Base-by-base conservation (phyloP, 1,140 invertebrate genomes). In the Formica selysi region DNA sequence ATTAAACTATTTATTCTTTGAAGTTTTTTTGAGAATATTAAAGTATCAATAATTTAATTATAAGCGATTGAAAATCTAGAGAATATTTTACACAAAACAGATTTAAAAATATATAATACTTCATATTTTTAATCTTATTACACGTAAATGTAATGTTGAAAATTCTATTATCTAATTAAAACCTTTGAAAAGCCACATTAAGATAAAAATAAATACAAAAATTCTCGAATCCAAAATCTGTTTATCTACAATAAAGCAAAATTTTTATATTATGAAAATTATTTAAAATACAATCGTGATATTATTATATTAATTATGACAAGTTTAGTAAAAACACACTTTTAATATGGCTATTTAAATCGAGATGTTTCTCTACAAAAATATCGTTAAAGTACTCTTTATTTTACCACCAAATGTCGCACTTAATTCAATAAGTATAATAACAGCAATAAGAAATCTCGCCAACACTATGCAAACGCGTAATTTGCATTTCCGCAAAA, bases 401-500 rank as follows among this genome's bases (percentile, higher is more conserved):
- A 61, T 73, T 73, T 48, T 44, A 73, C 38, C 79, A 36, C 67
- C 6, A 73, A 73, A 51, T 44, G 67, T 83, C 68, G 19, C 54
- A 80, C 13, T 67, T 68, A 64, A 79, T 36, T 32, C n/a, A n/a
- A n/a, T n/a, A n/a, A n/a, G n/a, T n/a, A n/a, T n/a, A n/a, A n/a
- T n/a, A n/a, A n/a, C n/a, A 16, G 22, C 36, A 80, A 85, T 80
- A 67, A 67, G 48, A 80, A 85, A 80, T 68, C 68, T 26, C 64
- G 29, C 64, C 36, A 29, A 78, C 38, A 61, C 11, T 36, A 61
- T 71, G 68, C 68, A 61, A 83, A 83, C 13, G 26, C 13, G 26
- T 48, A 83, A 73, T 83, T 83, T 83, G 54, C 68, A 48, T 83
- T 73, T 83, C n/a, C 29, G 54, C n/a, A 26, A 59, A 61, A 83